Percentiles rank a stretch among this genome's conserved stretches.
Conservation (phyloP, 35 echinoderm and acorn worm genomes). For the Apostichopus californicus region DNA sequence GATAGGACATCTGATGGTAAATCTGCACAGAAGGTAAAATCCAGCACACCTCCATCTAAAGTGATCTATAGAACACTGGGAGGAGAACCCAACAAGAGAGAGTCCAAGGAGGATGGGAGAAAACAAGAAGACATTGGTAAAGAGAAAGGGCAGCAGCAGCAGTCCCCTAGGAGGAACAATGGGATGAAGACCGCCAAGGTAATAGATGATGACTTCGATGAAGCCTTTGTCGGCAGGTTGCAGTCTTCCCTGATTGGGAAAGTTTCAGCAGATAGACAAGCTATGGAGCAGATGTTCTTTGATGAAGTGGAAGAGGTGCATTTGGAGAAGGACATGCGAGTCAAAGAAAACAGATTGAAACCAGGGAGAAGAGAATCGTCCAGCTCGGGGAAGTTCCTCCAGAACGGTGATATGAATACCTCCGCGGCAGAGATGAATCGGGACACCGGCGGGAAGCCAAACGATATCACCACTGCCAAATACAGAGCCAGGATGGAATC, state of each 20-base stretch:
- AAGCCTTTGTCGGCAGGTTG: conserved; percentile 32
- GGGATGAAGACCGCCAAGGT: not conserved
- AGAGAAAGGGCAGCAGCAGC: not conserved
- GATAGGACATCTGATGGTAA: conserved; percentile 1
- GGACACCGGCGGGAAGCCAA: not conserved
- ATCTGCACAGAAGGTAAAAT: not conserved
- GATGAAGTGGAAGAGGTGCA: conserved; percentile 54
- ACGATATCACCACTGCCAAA: conserved; percentile 46
- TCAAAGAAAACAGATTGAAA: conserved; percentile 9
- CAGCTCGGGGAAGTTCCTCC: not conserved
- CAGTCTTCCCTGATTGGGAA: conserved; percentile 54
- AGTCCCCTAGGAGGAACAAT: conserved; percentile 17
- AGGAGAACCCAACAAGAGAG: conserved; percentile 35
- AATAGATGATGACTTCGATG: conserved; percentile 31
- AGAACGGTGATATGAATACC: conserved; percentile 10
- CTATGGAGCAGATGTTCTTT: conserved; percentile 60
- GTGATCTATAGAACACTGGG: conserved; percentile 42
- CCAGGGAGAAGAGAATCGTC: not conserved
- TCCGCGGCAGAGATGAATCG: not conserved
- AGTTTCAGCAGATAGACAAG: conserved; percentile 21
- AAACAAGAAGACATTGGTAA: not conserved
- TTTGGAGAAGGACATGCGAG: conserved; percentile 48
- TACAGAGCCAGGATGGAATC: conserved; percentile 84
- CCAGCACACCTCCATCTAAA: not conserved
- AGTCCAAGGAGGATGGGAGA: not conserved